These are phyloP conservation scores for Moxostoma hubbsi DNA, from an alignment of 2,797 vertebrate species.

Conservation along the genomic window DNA sequence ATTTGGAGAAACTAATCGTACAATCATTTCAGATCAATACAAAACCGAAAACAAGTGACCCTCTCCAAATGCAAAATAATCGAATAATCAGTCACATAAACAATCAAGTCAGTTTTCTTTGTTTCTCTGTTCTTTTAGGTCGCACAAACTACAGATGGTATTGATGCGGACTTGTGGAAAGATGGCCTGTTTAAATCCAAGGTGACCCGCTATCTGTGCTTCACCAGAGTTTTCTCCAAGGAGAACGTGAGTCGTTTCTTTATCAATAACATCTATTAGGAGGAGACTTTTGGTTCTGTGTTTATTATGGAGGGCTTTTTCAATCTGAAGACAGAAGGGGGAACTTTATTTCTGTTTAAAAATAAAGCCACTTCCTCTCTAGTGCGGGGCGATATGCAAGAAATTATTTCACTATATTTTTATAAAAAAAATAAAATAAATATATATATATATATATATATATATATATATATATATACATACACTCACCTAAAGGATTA, in stretches of 20 bases:
- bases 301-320: background rate
- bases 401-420: background rate
- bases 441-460: no score
- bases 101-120: background rate
- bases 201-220: constrained; percentile 97
- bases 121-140: constrained; percentile 75
- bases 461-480: no score
- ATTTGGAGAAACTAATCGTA: no score
- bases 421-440: background rate
- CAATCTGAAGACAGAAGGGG: no score
- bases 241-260: constrained; percentile 88
- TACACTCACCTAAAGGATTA: no score
- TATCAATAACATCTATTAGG: background rate
- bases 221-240: constrained; percentile 96
- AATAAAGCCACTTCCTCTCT: background rate
- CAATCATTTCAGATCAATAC: background rate
- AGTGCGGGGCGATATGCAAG: background rate
- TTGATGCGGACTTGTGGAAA: constrained; percentile 99
- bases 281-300: background rate
- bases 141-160: constrained; percentile 92
- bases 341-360: background rate
- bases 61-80: background rate
- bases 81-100: background rate
- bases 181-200: constrained; percentile 98
- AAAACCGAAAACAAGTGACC: background rate